Base-by-base conservation (phyloP, 1,140 invertebrate species). In the Drosophila kurseongensis region DNA sequence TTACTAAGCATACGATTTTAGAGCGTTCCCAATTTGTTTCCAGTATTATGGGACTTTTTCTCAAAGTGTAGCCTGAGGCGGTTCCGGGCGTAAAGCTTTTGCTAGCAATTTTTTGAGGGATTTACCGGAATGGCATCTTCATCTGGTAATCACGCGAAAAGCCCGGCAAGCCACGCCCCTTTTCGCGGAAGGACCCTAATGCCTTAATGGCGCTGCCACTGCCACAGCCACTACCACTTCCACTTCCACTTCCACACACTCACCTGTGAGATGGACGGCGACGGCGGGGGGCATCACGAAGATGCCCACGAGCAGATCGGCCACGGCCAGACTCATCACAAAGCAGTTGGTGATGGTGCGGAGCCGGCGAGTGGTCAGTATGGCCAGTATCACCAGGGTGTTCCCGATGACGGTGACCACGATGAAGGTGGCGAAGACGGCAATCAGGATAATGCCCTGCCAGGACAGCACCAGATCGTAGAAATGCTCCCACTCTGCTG, bases 231-330 rank as follows among this genome's bases (percentile, higher is more conserved):
- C 42, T 10, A 9, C 1, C 16, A 2, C 9, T 18, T 2, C 14
- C 3, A 8, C 16, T 18, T 1, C 18, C 18, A 12, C 16, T 12
- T 14, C 42, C n/a, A 9, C 32, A 36, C 35, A 93, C 94, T 94
- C 86, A 95, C 95, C 95, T 92, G 93, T 94, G 35, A 95, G 93
- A 92, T 94, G 93, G n/a, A 95, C 93, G 48, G 94, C 94, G 29
- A 99, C 97, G 59, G 97, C 97, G 48, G 98, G 96, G 10, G 98
- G 98, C 98, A 99, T 98, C 0, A 99, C 98, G 77, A 98, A 96
- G 44, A 98, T 95, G 0, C 97, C 98, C 0, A 99, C 97, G 55
- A 98, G 93, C 85, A 98, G 95, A 94, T 99, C 98, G 47, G 98
- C 97, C 1, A 97, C 95, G 0, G 98, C 97, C 80, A 98, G 93